These are phyloP conservation scores for Gymnothorax javanicus DNA, from an alignment of 2,797 vertebrate species.

Conservation along the genomic window DNA sequence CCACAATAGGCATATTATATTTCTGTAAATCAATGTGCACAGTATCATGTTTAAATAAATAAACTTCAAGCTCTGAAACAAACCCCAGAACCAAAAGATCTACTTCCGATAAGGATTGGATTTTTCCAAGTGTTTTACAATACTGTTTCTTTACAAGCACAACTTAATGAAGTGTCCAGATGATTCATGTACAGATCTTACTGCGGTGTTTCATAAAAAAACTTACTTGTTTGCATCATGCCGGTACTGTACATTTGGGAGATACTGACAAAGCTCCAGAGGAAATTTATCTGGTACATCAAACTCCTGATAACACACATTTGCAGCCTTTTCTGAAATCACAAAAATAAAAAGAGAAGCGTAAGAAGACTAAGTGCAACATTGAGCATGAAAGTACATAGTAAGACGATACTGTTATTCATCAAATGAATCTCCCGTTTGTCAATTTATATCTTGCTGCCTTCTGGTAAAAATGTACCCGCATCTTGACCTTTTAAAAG, in stretches of 20 bases:
- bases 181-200: background rate
- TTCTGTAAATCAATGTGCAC: too few species aligned
- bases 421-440: background rate
- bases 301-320: slow-evolving; percentile 93
- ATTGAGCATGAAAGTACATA: background rate
- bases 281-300: slow-evolving; percentile 84
- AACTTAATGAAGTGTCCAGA: background rate
- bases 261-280: slow-evolving; percentile 82
- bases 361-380: background rate
- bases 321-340: slow-evolving; percentile 77
- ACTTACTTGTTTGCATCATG: slow-evolving; percentile 66
- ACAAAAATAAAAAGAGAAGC: too few species aligned
- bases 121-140: background rate
- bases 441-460: background rate
- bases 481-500: too few species aligned
- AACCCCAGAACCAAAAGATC: too few species aligned
- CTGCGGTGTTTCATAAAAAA: background rate
- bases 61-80: too few species aligned
- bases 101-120: background rate
- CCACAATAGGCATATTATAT: too few species aligned
- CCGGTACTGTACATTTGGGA: slow-evolving; percentile 88
- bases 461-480: background rate
- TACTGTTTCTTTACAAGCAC: background rate
- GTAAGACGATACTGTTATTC: background rate
- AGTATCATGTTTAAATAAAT: too few species aligned